Base-by-base conservation (phyloP, 2,797 vertebrate species). In the Coreius guichenoti region DNA sequence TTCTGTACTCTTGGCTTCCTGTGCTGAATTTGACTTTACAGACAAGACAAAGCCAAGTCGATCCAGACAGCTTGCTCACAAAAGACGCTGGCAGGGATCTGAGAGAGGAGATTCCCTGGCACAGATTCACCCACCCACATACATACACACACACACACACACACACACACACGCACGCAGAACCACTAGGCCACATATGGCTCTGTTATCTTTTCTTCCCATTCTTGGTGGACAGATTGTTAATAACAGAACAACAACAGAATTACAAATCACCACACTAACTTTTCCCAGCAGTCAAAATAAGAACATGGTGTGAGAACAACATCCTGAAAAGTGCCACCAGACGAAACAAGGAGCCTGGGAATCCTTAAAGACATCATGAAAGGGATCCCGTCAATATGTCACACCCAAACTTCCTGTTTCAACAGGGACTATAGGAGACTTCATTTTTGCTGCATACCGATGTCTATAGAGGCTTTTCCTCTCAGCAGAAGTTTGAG, bases 401-500 rank as follows among this genome's bases (percentile, higher is more conserved):
- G 47, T 54, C 23, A 5, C 39, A 70, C 80, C 67, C 80, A 82
- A 43, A 72, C 67, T 21, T 72, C 49, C 80, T 21, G 21, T 54
- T 39, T 81, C 31, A 56, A 43, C 49, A 43, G 63, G 61, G 21
- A 56, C 26, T 36, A 51, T 23, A 3, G n/a, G 14, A 70, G 51
- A 43, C 51, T 56, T 72, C 7, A 7, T 13, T 63, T 43, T 26
- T 9, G 26, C 26, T 2, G 17, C 94, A 92, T 93, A 99, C 98
- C 97, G 21, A 98, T 99, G 90, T 99, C 97, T 86, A 99, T 98
- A 91, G 97, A 97, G 86, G 98, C 98, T 86, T 99, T 99, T 19
- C 98, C 98, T 65, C 98, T 94, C 87, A 99, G 96, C 70, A 99
- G 96, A 87, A 99, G 96, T 90, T 99, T 99, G 89, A 99, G 96